phyloP scores from a whole-genome alignment of 2,797 vertebrate species.

The Tragopan temminckii region DNA sequence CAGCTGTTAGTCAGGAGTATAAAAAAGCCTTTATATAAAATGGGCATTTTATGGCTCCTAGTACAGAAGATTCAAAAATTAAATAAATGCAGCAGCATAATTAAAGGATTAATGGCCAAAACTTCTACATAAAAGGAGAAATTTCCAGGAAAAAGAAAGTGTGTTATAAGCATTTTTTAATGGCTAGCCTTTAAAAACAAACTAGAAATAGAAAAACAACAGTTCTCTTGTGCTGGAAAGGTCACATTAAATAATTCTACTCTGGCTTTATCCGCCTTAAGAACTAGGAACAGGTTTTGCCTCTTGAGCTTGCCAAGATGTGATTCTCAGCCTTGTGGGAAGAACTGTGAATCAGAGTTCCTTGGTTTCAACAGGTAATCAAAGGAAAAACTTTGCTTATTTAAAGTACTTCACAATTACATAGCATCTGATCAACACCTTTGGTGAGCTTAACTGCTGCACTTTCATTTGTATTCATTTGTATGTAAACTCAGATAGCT shows the following conservation, averaged over 20 bases:
- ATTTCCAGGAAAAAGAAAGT: slow-evolving; percentile 67
- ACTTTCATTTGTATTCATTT: background rate
- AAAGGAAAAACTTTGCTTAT: slow-evolving; percentile 27
- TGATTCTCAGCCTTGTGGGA: slow-evolving; percentile 61
- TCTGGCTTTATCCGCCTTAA: slow-evolving; percentile 56
- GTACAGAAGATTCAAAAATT: slow-evolving; percentile 78
- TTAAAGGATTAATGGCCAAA: slow-evolving; percentile 80
- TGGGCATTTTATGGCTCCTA: slow-evolving; percentile 68
- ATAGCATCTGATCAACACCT: background rate
- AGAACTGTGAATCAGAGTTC: slow-evolving; percentile 58
- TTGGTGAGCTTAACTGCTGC: background rate
- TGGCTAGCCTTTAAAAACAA: slow-evolving; percentile 74
- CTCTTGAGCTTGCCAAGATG: slow-evolving; percentile 67
- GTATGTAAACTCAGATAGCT: background rate
- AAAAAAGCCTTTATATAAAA: slow-evolving; percentile 72
- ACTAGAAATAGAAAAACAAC: slow-evolving; percentile 72
- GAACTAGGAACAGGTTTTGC: slow-evolving; percentile 72
- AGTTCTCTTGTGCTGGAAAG: slow-evolving; percentile 72
- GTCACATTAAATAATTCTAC: slow-evolving; percentile 74
- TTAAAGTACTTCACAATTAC: slow-evolving; percentile 7
- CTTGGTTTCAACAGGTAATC: slow-evolving; percentile 56
- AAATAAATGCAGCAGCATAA: slow-evolving; percentile 75
- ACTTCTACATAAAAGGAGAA: slow-evolving; percentile 70
- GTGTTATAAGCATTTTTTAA: slow-evolving; percentile 76
- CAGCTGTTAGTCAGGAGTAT: slow-evolving; percentile 68